These are phyloP conservation scores for Varanus salvator DNA, from an alignment of 2,113 vertebrate species.

Conservation along the genomic window DNA sequence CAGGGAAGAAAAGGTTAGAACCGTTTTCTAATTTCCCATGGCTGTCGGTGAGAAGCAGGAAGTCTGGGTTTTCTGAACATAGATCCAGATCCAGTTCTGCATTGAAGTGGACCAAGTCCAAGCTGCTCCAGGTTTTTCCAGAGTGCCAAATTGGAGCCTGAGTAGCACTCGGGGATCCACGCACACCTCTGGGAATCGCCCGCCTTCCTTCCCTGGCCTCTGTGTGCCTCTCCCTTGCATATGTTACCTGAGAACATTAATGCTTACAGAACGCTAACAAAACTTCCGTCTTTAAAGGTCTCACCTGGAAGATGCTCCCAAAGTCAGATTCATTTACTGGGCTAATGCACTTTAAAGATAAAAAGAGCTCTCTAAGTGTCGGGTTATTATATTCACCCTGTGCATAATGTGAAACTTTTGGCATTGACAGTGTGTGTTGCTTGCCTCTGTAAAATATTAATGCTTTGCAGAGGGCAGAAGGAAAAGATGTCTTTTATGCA, in stretches of 20 bases:
- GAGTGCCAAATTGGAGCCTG: no score
- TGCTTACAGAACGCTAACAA: slow-evolving; percentile 11
- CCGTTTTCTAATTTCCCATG: no score
- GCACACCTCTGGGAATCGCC: background rate
- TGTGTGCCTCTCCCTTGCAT: background rate
- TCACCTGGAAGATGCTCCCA: background rate
- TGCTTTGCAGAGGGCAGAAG: slow-evolving; percentile 36
- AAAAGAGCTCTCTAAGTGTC: background rate
- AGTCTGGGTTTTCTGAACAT: no score
- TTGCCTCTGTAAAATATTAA: slow-evolving; percentile 58
- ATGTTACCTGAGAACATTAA: slow-evolving; percentile 5
- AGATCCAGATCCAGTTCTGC: no score
- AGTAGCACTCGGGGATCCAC: no score
- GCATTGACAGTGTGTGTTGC: slow-evolving; percentile 49
- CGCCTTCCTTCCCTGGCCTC: background rate
- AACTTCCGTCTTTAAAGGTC: background rate
- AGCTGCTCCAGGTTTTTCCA: no score
- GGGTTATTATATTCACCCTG: background rate
- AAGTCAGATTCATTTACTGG: slow-evolving; percentile 44
- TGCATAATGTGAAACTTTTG: slow-evolving; percentile 43
- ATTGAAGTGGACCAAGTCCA: no score
- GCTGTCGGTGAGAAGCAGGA: no score
- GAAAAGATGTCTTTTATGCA: slow-evolving; percentile 31
- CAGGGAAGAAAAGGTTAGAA: no score
- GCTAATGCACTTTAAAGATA: slow-evolving; percentile 21